phyloP scores from a whole-genome alignment of 1,140 invertebrate species.

The Anastatus disparis region DNA sequence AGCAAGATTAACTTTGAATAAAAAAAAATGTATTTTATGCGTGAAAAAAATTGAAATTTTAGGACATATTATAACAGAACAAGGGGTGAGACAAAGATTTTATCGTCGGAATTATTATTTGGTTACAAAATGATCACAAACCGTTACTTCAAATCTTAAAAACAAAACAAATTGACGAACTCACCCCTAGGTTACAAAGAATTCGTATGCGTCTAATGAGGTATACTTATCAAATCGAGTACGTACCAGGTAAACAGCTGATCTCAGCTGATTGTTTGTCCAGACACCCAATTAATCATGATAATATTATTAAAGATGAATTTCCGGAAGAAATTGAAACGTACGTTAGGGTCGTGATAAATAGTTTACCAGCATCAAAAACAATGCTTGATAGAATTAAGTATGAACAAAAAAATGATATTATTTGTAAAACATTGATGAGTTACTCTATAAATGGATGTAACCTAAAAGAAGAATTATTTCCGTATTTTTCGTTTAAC shows the following conservation, averaged over 20 bases:
- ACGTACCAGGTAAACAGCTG: slow-evolving; percentile 22
- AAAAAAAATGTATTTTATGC: no score
- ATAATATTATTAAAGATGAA: slow-evolving; percentile 8
- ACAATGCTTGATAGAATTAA: background rate
- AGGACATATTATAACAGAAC: no score
- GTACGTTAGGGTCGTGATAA: background rate
- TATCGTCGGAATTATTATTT: slow-evolving; percentile 43
- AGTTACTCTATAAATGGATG: background rate
- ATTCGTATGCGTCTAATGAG: slow-evolving; percentile 30
- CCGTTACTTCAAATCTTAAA: slow-evolving; percentile 35
- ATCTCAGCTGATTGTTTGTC: slow-evolving; percentile 21
- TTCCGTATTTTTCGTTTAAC: no score
- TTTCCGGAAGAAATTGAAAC: slow-evolving; percentile 24
- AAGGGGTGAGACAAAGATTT: no score
- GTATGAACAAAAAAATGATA: background rate
- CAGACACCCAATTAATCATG: slow-evolving; percentile 4
- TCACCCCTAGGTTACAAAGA: slow-evolving; percentile 29
- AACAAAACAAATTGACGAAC: slow-evolving; percentile 25
- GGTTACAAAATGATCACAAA: slow-evolving; percentile 45
- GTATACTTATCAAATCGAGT: slow-evolving; percentile 18
- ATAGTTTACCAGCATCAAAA: background rate
- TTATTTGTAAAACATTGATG: background rate
- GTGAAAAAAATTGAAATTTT: no score
- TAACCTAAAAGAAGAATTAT: no score
- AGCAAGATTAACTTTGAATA: no score